Base-by-base conservation (phyloP, 1,140 invertebrate species). In the Bombyx mandarina region DNA sequence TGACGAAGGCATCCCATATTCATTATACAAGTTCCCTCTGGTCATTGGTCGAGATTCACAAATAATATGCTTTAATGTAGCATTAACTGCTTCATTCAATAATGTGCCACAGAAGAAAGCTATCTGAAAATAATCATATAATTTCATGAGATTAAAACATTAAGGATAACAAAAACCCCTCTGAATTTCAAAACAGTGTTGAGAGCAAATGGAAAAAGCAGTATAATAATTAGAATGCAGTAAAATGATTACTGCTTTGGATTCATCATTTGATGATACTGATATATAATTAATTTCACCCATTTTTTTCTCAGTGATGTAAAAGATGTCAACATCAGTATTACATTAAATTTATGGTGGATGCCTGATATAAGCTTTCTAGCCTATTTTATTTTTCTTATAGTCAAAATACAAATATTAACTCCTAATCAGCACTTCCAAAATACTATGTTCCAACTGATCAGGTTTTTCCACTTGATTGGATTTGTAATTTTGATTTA, bases 1-100 rank as follows among this genome's bases (percentile, higher is more conserved):
- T 54, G 94, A 93, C 35, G 96, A 98, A 51, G 96, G 96, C 96
- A 98, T 98, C 71, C 96, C 96, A 92, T 96, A 97, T 89, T 97
- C 95, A 68, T 92, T 93, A 71, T 93, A 94, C 43, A 96, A 77
- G 66, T 89, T 79, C 67, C 91, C 89, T 73, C 93, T 88, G 63
- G 82, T 84, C 60, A 94, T 78, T 54, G 96, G 96, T 72, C 96
- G 90, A 51, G 91, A 87, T 88, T 97, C 94, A 78, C 92, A 91
- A 67, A 97, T 94, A 47, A 91, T 90, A 81, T 96, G 92, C 82
- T 98, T 98, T 45, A 97, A 84, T 66, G 94, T 84, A 82, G 93
- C 92, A 87, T 97, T 97, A 45, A 95, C 69, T 45, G 89, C 69
- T 88, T 97, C 95, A 89, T 96, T 96, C 35, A 95, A 69, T 61